Evolutionary conservation across 2,113 vertebrate genomes (phyloP).

Genomic region (Ctenodactylus gundi): DNA sequence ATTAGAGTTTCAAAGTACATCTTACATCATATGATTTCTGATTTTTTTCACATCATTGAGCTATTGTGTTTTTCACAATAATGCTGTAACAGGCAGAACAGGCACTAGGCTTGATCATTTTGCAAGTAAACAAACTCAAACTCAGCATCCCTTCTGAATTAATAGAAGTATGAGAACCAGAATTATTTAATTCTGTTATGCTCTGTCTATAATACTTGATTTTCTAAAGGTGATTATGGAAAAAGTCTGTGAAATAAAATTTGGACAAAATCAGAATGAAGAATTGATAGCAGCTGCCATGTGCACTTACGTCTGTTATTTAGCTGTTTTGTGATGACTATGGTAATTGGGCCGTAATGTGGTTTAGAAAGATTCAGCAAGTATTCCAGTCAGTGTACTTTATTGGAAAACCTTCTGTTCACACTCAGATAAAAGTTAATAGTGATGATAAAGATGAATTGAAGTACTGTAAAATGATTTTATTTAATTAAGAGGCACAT

Average conservation of each 20-base stretch:
- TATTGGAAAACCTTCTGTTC: constrained; percentile 38
- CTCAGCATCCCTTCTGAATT: background rate
- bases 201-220: background rate
- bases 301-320: background rate
- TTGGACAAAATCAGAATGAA: background rate
- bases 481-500: constrained; percentile 1
- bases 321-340: constrained; percentile 23
- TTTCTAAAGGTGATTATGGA: background rate
- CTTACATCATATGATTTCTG: background rate
- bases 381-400: background rate
- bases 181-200: background rate
- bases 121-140: background rate
- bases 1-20: too few species aligned
- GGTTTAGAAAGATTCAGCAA: constrained; percentile 32
- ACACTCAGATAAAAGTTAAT: background rate
- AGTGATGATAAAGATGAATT: background rate
- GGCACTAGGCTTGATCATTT: background rate
- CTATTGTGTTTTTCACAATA: background rate
- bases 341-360: background rate
- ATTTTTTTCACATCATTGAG: background rate
- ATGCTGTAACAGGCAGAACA: background rate
- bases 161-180: background rate
- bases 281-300: background rate
- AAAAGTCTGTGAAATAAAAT: constrained; percentile 34
- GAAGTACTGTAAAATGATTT: background rate